Conservation (phyloP, 2,888 invertebrate species). For the Rotaria sp. region DNA sequence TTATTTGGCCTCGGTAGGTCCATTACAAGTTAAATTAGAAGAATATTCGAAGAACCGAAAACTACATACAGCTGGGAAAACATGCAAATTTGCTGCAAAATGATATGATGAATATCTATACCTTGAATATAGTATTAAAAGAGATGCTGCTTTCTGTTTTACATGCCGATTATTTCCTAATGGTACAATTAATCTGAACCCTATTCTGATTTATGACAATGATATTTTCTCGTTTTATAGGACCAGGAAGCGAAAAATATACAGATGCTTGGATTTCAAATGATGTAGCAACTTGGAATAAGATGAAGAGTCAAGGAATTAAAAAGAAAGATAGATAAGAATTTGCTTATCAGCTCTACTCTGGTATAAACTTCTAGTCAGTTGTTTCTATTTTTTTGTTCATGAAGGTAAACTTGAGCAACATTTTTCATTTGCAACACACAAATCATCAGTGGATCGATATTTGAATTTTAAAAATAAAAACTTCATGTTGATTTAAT, state of each 20-base stretch:
- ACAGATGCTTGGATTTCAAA: not conserved
- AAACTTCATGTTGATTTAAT: not conserved
- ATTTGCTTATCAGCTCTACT: not conserved
- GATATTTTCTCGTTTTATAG: not conserved
- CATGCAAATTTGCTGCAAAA: not conserved
- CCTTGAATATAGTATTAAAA: not conserved
- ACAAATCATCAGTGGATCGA: not conserved
- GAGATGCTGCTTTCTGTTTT: not conserved
- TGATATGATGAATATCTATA: not conserved
- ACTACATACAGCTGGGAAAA: not conserved
- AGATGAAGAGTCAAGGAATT: not conserved
- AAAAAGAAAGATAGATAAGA: not conserved
- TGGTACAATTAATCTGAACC: not conserved
- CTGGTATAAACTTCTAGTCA: not conserved
- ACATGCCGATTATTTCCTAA: not conserved
- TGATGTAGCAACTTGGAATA: not conserved
- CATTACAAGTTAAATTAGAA: not conserved
- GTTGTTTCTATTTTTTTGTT: not conserved
- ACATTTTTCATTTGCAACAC: not conserved
- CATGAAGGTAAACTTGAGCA: not conserved
- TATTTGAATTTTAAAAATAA: not conserved
- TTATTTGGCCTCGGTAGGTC: not conserved
- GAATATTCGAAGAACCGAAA: not conserved
- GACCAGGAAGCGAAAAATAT: not conserved
- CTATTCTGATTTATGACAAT: no score